Conservation (phyloP, 2,888 invertebrate genomes). For the Nomada ruficornis region DNA sequence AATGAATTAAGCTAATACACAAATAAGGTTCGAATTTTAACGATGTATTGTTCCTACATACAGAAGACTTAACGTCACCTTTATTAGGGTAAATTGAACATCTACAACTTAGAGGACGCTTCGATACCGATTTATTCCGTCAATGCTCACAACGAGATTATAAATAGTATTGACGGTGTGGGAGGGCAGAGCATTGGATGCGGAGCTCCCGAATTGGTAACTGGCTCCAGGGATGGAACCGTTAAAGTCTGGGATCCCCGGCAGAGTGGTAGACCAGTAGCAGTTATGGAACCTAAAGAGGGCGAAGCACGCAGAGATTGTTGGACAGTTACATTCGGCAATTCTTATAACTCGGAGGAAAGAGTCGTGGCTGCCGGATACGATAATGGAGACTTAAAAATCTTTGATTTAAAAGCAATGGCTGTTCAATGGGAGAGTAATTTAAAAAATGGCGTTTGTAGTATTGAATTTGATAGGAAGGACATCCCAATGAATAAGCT, state of each 20-base stretch:
- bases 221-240: constrained; percentile 96
- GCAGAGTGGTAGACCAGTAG: constrained; percentile 95
- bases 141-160: constrained; percentile 92
- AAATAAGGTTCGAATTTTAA: constrained; percentile 5
- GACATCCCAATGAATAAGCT: constrained; percentile 98
- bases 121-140: constrained; percentile 91
- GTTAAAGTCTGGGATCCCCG: constrained; percentile 98
- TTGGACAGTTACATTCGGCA: constrained; percentile 97
- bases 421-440: constrained; percentile 95
- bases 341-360: constrained; percentile 94
- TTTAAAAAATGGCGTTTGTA: constrained; percentile 95
- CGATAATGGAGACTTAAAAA: constrained; percentile 97
- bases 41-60: constrained; percentile 14
- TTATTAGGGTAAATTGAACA: constrained; percentile 86
- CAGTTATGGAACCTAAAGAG: constrained; percentile 92
- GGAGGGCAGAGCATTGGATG: constrained; percentile 92
- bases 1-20: neutral
- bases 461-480: constrained; percentile 95
- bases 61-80: constrained; percentile 45
- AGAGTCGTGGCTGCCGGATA: constrained; percentile 96
- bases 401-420: constrained; percentile 95
- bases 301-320: constrained; percentile 93
- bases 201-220: constrained; percentile 97
- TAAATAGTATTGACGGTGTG: constrained; percentile 96
- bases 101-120: constrained; percentile 89